Conservation (phyloP, 2,888 invertebrate genomes). For the Beris morrisii region DNA sequence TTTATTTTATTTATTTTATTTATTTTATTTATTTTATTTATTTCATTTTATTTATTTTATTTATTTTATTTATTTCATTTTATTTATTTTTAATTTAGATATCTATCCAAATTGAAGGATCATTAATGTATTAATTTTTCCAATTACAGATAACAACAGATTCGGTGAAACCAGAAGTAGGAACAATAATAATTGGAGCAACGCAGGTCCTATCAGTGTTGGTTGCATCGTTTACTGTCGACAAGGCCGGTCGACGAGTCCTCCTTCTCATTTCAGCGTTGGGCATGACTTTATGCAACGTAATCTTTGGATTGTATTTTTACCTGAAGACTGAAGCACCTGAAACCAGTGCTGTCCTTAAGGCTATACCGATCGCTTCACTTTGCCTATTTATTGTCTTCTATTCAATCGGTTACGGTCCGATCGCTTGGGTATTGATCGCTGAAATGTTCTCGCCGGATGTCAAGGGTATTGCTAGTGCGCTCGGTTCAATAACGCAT, state of each 20-base stretch:
- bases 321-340: conserved; percentile 37
- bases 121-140: too few relatives aligned
- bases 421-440: conserved; percentile 74
- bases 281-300: conserved; percentile 66
- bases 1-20: too few relatives aligned
- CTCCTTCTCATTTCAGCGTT: conserved; percentile 68
- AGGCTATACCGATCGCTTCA: conserved; percentile 69
- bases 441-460: conserved; percentile 74
- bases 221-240: conserved; percentile 62
- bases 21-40: too few relatives aligned
- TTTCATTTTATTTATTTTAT: too few relatives aligned
- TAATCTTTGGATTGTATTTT: conserved; percentile 68
- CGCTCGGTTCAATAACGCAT: conserved; percentile 72
- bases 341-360: conserved; percentile 58
- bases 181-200: neutral
- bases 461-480: conserved; percentile 70
- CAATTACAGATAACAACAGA: neutral
- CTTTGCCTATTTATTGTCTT: conserved; percentile 72
- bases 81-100: too few relatives aligned
- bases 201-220: neutral
- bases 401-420: conserved; percentile 77
- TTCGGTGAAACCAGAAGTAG: neutral
- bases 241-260: conserved; percentile 71
- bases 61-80: too few relatives aligned
- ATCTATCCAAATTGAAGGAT: too few relatives aligned